phyloP scores from a whole-genome alignment of 2,113 vertebrate species.

The Carassius auratus region DNA sequence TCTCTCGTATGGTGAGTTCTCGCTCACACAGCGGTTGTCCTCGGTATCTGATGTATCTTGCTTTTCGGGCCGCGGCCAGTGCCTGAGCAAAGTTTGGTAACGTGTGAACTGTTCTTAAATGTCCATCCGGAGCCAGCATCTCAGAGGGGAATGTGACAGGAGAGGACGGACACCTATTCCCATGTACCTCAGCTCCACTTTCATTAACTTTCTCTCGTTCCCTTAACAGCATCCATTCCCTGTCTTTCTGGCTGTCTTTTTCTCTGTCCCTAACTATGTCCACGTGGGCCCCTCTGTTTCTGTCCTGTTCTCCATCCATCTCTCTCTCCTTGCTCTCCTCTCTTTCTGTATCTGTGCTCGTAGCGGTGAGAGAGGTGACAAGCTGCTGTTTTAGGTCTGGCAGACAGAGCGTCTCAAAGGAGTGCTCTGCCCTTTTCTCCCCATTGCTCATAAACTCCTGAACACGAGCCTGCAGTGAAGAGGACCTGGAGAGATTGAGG shows the following conservation, averaged over 20 bases:
- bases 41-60: slow-evolving; percentile 74
- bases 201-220: slow-evolving; percentile 27
- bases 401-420: slow-evolving; percentile 24
- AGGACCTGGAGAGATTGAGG: slow-evolving; percentile 42
- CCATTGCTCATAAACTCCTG: slow-evolving; percentile 60
- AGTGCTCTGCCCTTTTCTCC: slow-evolving; percentile 44
- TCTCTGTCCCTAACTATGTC: slow-evolving; percentile 21
- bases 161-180: background rate
- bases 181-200: slow-evolving; percentile 4
- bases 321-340: slow-evolving; percentile 13
- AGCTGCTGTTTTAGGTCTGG: slow-evolving; percentile 49
- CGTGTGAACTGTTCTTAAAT: slow-evolving; percentile 55
- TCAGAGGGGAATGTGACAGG: slow-evolving; percentile 33
- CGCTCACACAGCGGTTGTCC: slow-evolving; percentile 63
- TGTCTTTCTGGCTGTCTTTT: slow-evolving; percentile 40
- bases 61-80: slow-evolving; percentile 68
- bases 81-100: slow-evolving; percentile 67
- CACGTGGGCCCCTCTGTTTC: slow-evolving; percentile 30
- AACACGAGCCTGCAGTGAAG: slow-evolving; percentile 59
- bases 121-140: slow-evolving; percentile 43
- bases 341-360: background rate
- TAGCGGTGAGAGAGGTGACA: background rate
- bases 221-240: background rate
- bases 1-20: slow-evolving; percentile 66
- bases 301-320: slow-evolving; percentile 19